Evolutionary conservation across 2,888 invertebrate genomes (phyloP).

Genomic region (Perizoma affinitatum): DNA sequence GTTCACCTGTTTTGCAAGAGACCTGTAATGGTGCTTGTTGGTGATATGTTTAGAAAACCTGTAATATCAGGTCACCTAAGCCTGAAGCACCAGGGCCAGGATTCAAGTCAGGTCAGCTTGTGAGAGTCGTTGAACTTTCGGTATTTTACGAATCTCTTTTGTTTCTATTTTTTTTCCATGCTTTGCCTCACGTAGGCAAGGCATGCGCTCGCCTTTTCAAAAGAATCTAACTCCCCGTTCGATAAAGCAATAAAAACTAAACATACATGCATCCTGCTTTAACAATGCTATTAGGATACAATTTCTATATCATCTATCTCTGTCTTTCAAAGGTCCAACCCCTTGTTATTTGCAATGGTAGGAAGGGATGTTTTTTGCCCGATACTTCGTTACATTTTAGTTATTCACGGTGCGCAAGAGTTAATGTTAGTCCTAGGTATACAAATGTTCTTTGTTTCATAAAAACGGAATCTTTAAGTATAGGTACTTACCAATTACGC

Average conservation of each 20-base stretch:
- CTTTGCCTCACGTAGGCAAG: not conserved
- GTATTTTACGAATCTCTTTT: too few species aligned
- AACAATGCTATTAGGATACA: not conserved
- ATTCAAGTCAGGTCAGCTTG: too few species aligned
- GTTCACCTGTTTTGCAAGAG: too few species aligned
- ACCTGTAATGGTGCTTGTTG: too few species aligned
- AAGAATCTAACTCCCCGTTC: slow-evolving; percentile 10
- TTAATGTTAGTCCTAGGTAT: not conserved
- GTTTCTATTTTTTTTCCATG: too few species aligned
- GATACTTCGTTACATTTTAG: slow-evolving; percentile 28
- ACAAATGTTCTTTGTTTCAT: too few species aligned
- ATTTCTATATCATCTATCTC: slow-evolving; percentile 17
- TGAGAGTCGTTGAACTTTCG: too few species aligned
- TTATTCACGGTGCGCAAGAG: slow-evolving; percentile 35
- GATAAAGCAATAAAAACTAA: slow-evolving; percentile 26
- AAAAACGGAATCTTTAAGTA: too few species aligned
- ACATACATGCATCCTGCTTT: slow-evolving; percentile 27
- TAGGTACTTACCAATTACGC: not conserved
- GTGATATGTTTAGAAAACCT: too few species aligned
- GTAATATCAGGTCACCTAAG: too few species aligned
- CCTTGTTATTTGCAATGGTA: slow-evolving; percentile 22
- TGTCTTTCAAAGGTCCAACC: slow-evolving; percentile 31
- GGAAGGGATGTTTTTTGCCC: slow-evolving; percentile 40
- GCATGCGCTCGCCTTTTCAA: slow-evolving; percentile 15
- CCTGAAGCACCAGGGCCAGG: too few species aligned